Base-by-base conservation (phyloP, 1,140 invertebrate species). In the Semibalanus balanoides region DNA sequence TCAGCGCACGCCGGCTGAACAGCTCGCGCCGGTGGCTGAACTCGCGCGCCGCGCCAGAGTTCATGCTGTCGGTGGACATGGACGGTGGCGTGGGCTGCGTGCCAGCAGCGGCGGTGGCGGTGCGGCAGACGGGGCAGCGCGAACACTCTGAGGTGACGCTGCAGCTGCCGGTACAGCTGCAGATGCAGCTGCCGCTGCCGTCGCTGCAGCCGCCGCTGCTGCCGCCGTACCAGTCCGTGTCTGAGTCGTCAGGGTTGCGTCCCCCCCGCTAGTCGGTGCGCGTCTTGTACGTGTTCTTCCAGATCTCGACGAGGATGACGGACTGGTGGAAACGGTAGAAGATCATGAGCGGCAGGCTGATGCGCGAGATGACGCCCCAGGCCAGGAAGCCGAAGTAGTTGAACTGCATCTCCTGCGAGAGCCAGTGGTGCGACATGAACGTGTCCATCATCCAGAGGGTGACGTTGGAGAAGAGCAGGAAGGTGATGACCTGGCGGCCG, bases 301-400 rank as follows among this genome's bases (percentile, higher is more conserved):
- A 91, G 19, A 90, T 87, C 78, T 91, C 89, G 17, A 90, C 84
- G 19, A 91, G 82, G 75, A 89, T 84, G 27, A 91, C 88, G 73
- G 88, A 88, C 14, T 89, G 90, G 81, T 92, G 90, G 82, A 91
- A 92, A 40, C 90, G 84, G 77, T 88, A 91, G 79, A 90, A 89
- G 30, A 90, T 89, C 3, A 89, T 81, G 0, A 91, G 82, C 0
- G 90, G 90, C 35, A 90, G 81, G 5, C 88, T 86, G 28, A 90
- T 84, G 76, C 88, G 84, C 0, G 87, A 89, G 73, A 91, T 85
- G 9, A 91, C 85, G 30, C 88, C 88, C 90, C 90, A 91, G 0
- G 87, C 85, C 5, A 90, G 82, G 22, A 88, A 84, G 0, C 89
- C 89, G 81, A 89, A 90, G 82, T 90, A 90, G 25, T 85, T 81